Conservation (phyloP, 2,113 vertebrate species). For the Hemibagrus wyckioides region DNA sequence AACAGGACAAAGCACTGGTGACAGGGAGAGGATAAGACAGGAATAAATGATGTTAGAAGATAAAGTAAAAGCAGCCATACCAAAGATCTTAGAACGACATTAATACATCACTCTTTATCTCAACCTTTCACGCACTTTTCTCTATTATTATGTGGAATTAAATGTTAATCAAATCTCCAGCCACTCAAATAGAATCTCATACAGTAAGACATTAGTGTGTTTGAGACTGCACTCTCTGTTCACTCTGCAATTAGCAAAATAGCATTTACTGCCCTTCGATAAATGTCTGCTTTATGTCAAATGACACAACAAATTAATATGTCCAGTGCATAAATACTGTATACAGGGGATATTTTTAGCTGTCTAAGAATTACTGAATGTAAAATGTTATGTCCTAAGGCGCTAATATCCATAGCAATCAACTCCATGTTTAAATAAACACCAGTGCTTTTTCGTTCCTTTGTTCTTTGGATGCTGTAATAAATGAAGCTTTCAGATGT, state of each 20-base stretch:
- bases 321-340: not conserved
- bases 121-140: not conserved
- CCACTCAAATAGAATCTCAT: not conserved
- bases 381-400: too few relatives aligned
- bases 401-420: not conserved
- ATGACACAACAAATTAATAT: not conserved
- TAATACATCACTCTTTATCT: slow-evolving; percentile 12
- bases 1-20: slow-evolving; percentile 25
- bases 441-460: not conserved
- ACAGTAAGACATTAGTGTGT: not conserved
- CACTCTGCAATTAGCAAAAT: not conserved
- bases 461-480: not conserved
- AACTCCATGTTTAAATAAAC: not conserved
- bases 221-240: not conserved
- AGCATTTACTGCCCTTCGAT: not conserved
- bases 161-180: not conserved
- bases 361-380: not conserved
- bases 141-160: not conserved
- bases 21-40: slow-evolving; percentile 65
- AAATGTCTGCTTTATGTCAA: not conserved
- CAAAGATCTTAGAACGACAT: slow-evolving; percentile 49
- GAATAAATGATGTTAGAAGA: slow-evolving; percentile 39
- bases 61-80: slow-evolving; percentile 49
- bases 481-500: not conserved
- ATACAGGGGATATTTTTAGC: not conserved